Base-by-base conservation (phyloP, 2,888 invertebrate species). In the Polyommatus iphigenia region DNA sequence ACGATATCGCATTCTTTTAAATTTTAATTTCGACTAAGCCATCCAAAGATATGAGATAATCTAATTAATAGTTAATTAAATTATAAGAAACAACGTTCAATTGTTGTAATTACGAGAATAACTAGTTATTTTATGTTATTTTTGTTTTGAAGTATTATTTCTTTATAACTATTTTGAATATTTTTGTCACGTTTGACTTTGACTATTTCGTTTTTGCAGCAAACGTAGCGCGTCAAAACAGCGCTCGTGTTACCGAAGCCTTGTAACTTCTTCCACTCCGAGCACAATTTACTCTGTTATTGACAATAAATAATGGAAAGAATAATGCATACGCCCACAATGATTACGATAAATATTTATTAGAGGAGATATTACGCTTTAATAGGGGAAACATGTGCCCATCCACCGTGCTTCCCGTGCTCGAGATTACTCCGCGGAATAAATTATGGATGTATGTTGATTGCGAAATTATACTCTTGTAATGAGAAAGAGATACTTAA, bases 261-360 rank as follows among this genome's bases (percentile, higher is more conserved):
- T 29, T 18, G 8, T 7, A 46, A 72, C n/a, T 13, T 10, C 72
- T 46, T 72, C 29, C 24, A 50, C 24, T 41, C 62, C 57, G 20
- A 20, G 67, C 20, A 29, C 76, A 59, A 67, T 80, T 80, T 67
- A 71, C 54, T 79, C 79, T 81, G 79, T 82, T 82, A 84, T 81
- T 81, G 80, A 50, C 81, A 81, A 83, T 83, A 83, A 84, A 84
- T 82, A 82, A 67, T 84, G 81, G 80, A 83, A 82, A 79, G 78
- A 79, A 20, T 82, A 81, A 81, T 79, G 80, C 79, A 46, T 76
- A 78, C 75, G 79, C 50, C 62, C 76, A 78, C 78, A 73, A 77
- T 73, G 62, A 75, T 73, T 73, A 54, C 76, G 73, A 79, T 79
- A 78, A 79, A 81, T 81, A 80, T 80, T 80, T 72, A 80, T 81